Conservation (phyloP, 2,113 vertebrate genomes). For the Phylloscopus trochilus region DNA sequence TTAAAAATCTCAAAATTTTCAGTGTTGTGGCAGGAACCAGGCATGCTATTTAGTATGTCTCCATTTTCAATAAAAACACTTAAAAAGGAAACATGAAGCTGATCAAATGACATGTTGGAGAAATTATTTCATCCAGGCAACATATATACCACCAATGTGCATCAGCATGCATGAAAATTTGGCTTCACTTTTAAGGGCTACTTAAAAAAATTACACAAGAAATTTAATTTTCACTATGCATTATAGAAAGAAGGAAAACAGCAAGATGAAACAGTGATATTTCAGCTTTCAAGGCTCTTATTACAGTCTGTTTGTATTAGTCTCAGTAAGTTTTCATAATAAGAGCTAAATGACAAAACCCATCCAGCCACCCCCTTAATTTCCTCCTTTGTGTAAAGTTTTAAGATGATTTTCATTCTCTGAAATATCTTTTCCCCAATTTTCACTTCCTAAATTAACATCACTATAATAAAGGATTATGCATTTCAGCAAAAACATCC, state of each 20-base stretch:
- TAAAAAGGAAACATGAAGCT: not conserved
- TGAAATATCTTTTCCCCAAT: not conserved
- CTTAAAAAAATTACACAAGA: not conserved
- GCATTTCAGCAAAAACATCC: not conserved
- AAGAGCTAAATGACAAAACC: not conserved
- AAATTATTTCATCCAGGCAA: not conserved
- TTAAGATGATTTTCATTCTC: not conserved
- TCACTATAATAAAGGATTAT: not conserved
- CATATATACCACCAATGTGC: not conserved
- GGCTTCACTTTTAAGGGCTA: not conserved
- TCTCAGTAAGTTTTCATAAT: not conserved
- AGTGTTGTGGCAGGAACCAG: not conserved
- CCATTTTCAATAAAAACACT: not conserved
- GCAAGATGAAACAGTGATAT: not conserved
- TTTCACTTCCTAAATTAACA: not conserved
- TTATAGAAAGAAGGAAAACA: not conserved
- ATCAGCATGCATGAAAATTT: not conserved
- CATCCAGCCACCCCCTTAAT: not conserved
- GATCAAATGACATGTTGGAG: not conserved
- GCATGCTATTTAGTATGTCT: not conserved
- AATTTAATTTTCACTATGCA: not conserved
- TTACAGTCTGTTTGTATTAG: not conserved
- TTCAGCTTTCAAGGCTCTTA: not conserved
- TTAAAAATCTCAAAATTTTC: not conserved
- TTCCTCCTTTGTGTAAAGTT: conserved; percentile 2